A percentile compares a stretch with the other conserved stretches of the same genome.
phyloP scores from a whole-genome alignment of 1,140 invertebrate genomes.

The Olivierus martensii region DNA sequence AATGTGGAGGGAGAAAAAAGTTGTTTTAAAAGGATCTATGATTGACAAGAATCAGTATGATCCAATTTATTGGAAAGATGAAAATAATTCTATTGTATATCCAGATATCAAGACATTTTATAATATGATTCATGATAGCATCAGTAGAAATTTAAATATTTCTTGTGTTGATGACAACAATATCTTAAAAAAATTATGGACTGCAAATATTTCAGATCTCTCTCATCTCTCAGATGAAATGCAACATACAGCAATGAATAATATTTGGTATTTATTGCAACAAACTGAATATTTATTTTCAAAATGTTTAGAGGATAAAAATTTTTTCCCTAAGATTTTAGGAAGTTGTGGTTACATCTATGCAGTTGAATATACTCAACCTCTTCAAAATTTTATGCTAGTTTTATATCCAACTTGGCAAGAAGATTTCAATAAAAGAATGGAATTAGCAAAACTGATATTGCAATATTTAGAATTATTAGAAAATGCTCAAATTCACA shows the following conservation, averaged over 20 bases:
- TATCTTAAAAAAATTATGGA: constrained; percentile 9
- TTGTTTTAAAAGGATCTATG: constrained; percentile 39
- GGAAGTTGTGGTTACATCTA: constrained; percentile 48
- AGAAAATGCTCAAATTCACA: constrained; percentile 32
- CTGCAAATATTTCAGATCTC: constrained; percentile 5
- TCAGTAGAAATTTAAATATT: constrained; percentile 38
- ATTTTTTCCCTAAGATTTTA: constrained; percentile 46
- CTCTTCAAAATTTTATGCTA: constrained; percentile 24
- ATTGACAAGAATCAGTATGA: constrained; percentile 9
- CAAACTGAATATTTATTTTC: constrained; percentile 49
- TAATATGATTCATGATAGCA: constrained; percentile 32
- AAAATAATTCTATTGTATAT: constrained; percentile 32
- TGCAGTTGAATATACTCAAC: constrained; percentile 44
- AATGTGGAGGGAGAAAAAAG: constrained; percentile 33
- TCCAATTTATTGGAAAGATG: constrained; percentile 33
- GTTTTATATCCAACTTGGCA: constrained; percentile 24
- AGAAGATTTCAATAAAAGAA: constrained; percentile 35
- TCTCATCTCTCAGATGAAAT: background rate
- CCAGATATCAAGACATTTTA: constrained; percentile 39
- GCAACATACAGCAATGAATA: constrained; percentile 33
- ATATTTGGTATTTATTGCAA: constrained; percentile 44
- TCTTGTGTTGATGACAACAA: constrained; percentile 27
- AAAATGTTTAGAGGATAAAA: constrained; percentile 39
- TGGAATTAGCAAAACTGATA: constrained; percentile 42
- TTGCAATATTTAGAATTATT: constrained; percentile 40